These are phyloP conservation scores for Aphis gossypii DNA, from an alignment of 1,140 invertebrate species.

Conservation along the genomic window DNA sequence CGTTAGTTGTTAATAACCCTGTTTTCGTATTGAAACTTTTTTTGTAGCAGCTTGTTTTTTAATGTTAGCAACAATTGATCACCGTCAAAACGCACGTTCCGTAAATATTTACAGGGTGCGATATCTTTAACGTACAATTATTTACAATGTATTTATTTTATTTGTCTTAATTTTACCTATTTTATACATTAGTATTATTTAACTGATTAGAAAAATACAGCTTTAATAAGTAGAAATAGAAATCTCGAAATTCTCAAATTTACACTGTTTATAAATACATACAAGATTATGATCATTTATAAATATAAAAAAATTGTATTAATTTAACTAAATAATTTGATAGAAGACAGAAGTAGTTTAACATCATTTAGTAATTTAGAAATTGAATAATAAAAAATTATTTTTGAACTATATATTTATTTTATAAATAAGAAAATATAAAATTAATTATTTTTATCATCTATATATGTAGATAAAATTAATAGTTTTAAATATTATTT, in stretches of 20 bases:
- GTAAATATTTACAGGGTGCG: background rate
- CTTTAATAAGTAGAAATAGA: background rate
- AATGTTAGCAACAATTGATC: slow-evolving; percentile 44
- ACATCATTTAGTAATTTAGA: background rate
- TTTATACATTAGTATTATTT: background rate
- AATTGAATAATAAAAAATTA: background rate
- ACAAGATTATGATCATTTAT: background rate
- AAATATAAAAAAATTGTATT: background rate
- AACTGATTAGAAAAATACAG: background rate
- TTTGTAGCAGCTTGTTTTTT: background rate
- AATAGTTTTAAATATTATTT: background rate
- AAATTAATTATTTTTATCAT: background rate
- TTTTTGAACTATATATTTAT: too few species aligned
- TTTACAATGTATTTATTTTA: background rate
- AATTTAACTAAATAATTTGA: background rate
- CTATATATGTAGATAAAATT: background rate
- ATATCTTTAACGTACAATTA: background rate
- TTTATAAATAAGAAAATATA: background rate
- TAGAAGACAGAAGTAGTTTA: too few species aligned
- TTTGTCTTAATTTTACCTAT: background rate
- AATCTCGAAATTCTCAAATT: background rate
- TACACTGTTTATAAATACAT: background rate
- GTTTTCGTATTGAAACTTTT: background rate
- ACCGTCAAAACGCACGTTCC: background rate
- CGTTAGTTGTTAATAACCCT: background rate